Percentiles rank a stretch among this genome's conserved stretches.
Conservation (phyloP, 2,888 invertebrate species). For the Lycia hirtaria region DNA sequence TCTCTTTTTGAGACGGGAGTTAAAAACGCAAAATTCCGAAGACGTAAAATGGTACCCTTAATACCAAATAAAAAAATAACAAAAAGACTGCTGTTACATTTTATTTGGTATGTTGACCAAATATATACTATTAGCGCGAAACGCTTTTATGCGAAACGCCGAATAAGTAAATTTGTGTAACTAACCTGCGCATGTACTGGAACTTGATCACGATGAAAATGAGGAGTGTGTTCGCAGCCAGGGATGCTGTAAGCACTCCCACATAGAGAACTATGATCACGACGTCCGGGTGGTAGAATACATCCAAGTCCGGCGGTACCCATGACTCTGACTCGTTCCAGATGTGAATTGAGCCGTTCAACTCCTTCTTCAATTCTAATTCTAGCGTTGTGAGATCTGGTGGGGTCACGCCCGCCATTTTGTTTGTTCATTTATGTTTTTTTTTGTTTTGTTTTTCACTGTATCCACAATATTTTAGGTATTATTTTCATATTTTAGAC, state of each 20-base stretch:
- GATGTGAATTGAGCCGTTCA: conserved; percentile 47
- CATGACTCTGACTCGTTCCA: conserved; percentile 62
- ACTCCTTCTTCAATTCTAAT: conserved; percentile 8
- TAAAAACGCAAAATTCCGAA: no score
- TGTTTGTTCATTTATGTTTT: conserved; percentile 5
- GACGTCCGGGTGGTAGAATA: conserved; percentile 74
- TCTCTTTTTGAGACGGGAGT: no score
- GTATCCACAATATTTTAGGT: no score
- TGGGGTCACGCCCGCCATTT: conserved; percentile 19
- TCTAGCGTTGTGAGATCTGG: conserved; percentile 22
- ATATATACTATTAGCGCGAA: no score
- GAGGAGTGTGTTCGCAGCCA: conserved; percentile 88
- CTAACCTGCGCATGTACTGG: conserved; percentile 90
- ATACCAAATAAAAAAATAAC: no score
- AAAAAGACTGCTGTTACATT: no score
- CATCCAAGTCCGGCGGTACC: conserved; percentile 63
- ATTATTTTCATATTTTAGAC: no score
- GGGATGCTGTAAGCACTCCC: conserved; percentile 87
- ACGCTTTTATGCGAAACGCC: no score
- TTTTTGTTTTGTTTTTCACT: conserved; percentile 3
- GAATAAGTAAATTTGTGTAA: conserved; percentile 21
- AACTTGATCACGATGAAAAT: conserved; percentile 90
- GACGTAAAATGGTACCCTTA: no score
- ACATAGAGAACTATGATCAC: conserved; percentile 87
- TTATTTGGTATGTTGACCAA: no score